Evolutionary conservation across 2,797 vertebrate species (phyloP), one percentile per base, ranked within the genome.

Genomic region (Aulostomus chinensis): DNA sequence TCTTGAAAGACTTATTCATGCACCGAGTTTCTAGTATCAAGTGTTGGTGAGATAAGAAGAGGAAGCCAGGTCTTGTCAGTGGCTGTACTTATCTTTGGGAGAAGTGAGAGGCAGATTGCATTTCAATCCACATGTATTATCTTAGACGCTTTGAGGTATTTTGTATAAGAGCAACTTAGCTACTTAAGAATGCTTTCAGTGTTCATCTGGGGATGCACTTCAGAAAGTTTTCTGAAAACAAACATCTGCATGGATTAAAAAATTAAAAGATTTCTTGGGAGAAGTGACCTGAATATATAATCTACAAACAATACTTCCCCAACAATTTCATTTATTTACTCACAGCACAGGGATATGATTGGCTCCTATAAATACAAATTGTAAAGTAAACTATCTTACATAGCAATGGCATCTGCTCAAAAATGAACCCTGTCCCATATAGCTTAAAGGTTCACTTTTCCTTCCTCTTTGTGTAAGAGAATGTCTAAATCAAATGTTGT

Each of bases 91-190:
- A 92, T 92, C 91, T 91, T 40, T 70, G 73, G 73, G 79, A 87
- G 83, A 91, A 90, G 88, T 88, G 90, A 83, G 80, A 86, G 85
- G 84, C 87, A 92, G 90, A 91, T 91, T 92, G 87, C 86, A 80
- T 88, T 91, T 91, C 89, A 91, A 90, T 92, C 89, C 91, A 91
- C 88, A 83, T 88, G 87, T 87, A 92, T 92, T 92, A 92, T 92
- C 90, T 91, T 80, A 79, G 81, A 81, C 63, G 83, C 88, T 90
- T 88, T 88, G 88, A 91, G 89, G 87, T 90, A 88, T 91, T 92
- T 91, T 91, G 87, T 88, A 88, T 82, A 84, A 90, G 84, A 88
- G 83, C 86, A 90, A 88, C 85, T 88, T 67, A 73, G 87, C 87
- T 90, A 83, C 89, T 91, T 89, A 88, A 73, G 87, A 92, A 88